Percentiles rank a stretch among this genome's conserved stretches.
These are phyloP conservation scores for Notechis scutatus DNA, from an alignment of 2,113 vertebrate genomes.

Conservation along the genomic window DNA sequence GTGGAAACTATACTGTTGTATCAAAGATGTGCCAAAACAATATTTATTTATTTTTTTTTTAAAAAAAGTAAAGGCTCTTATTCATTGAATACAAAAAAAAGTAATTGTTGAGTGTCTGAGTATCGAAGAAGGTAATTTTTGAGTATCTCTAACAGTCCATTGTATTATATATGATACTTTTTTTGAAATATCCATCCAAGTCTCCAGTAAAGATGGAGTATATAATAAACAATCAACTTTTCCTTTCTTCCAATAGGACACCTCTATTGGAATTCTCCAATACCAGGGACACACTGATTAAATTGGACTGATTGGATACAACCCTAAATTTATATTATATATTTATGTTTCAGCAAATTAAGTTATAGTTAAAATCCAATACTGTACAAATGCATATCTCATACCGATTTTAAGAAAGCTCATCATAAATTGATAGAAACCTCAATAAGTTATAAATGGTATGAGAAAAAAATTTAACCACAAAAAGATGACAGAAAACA, in stretches of 20 bases:
- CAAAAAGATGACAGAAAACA: slow-evolving; percentile 44
- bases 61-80: background rate
- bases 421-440: background rate
- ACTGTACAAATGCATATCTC: background rate
- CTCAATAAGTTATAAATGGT: slow-evolving; percentile 43
- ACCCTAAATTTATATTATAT: background rate
- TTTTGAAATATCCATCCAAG: background rate
- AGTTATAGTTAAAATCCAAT: background rate
- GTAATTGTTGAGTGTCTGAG: too few relatives aligned
- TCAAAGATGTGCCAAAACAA: background rate
- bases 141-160: background rate
- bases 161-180: background rate
- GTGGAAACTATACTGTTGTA: background rate
- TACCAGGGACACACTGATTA: background rate
- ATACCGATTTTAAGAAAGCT: background rate
- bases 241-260: background rate
- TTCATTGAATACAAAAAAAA: background rate
- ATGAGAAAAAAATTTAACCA: slow-evolving; percentile 24
- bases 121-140: background rate
- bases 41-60: background rate
- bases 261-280: background rate
- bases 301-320: background rate
- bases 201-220: too few relatives aligned
- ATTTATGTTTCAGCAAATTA: background rate
- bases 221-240: background rate